These are phyloP conservation scores for Cariama cristata DNA, from an alignment of 2,113 vertebrate genomes.

Conservation along the genomic window DNA sequence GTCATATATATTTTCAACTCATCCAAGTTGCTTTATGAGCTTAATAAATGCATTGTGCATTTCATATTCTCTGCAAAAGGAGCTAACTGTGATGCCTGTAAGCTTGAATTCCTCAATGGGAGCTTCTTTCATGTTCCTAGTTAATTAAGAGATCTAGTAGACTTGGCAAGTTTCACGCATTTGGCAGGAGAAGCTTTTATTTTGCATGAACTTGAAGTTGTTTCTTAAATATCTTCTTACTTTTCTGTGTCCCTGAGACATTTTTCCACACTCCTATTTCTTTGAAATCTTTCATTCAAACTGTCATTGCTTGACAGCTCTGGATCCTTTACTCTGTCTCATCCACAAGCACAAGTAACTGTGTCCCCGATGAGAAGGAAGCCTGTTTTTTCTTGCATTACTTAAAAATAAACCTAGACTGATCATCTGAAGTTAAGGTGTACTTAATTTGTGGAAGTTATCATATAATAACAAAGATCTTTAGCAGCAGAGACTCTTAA, in stretches of 20 bases:
- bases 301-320: not conserved
- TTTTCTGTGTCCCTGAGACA: slow-evolving; percentile 6
- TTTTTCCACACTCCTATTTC: not conserved
- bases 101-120: slow-evolving; percentile 3
- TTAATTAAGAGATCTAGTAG: slow-evolving; percentile 45
- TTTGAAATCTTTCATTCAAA: slow-evolving; percentile 23
- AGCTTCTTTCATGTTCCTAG: not conserved
- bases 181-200: slow-evolving; percentile 17
- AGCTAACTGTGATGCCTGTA: not conserved
- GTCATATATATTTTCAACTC: not conserved
- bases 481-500: not conserved
- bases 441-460: not conserved
- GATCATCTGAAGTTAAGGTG: not conserved
- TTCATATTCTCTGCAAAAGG: not conserved
- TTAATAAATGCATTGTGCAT: slow-evolving; percentile 22
- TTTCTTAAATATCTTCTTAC: slow-evolving; percentile 28
- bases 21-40: not conserved
- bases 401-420: not conserved
- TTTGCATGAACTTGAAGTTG: slow-evolving; percentile 40
- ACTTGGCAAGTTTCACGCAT: slow-evolving; percentile 41
- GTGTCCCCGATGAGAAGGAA: not conserved
- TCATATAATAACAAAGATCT: not conserved
- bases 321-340: not conserved
- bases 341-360: not conserved
- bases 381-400: not conserved